Evolutionary conservation across 92 coral and sea anemone species (phyloP), one percentile per base, ranked within the genome.

Genomic region (Pocillopora grandis): DNA sequence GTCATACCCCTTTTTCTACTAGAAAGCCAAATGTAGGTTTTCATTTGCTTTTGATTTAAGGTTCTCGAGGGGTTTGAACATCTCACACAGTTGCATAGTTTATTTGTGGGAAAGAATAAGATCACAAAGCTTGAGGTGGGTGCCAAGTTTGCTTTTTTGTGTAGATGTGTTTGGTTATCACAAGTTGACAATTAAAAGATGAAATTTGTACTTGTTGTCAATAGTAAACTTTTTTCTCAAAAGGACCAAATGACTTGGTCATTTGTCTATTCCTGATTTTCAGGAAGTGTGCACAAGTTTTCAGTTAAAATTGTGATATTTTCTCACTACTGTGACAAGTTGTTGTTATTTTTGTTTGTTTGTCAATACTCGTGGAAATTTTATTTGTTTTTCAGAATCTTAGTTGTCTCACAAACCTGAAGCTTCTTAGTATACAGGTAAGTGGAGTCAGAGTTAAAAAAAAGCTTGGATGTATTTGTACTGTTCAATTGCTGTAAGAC

Each of bases 51-150:
- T 48, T 35, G 58, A 17, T 60, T 67, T 10, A 63, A 97, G 99
- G 94, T 86, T 48, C 84, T 97, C 13, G 99, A 97, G 63, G 98
- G 98, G 49, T 85, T 97, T 66, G 93, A 89, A 58, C 78, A 84
- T 4, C 80, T 97, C 65, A 89, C 89, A 35, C 92, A 91, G 62
- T 88, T 97, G 48, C 90, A 91, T 60, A 97, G 98, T 74, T 78
- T 97, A 68, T 97, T 95, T 89, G 92, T 97, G 71, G 99, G 99
- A 59, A 97, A 97, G 87, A 97, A 97, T 87, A 97, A 97, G 77
- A 97, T 97, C 63, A 94, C 97, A 58, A 85, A 85, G 65, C 88
- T 95, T 52, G 92, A 95, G 95, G 98, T 93, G 79, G 65, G 90
- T 83, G 58, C 64, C 21, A 3, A 10, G 14, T 7, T 12, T 15